These are phyloP conservation scores for Plusia festucae DNA, from an alignment of 2,888 invertebrate genomes.

Conservation along the genomic window DNA sequence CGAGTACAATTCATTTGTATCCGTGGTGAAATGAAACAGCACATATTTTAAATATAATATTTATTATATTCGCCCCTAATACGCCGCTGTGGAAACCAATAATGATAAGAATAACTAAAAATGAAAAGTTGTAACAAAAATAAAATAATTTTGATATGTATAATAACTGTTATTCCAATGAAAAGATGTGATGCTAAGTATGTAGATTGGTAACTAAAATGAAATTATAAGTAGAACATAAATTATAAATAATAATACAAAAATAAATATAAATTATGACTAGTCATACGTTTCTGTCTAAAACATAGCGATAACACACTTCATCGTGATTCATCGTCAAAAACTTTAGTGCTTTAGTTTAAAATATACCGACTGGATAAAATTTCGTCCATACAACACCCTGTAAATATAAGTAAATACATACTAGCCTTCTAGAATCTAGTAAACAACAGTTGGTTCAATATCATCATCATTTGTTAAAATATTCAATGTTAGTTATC, in stretches of 20 bases:
- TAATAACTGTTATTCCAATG: conserved; percentile 15
- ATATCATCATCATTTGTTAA: too few relatives aligned
- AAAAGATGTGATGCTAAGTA: conserved; percentile 15
- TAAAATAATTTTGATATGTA: conserved; percentile 40
- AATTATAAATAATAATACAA: conserved; percentile 41
- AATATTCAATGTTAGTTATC: not conserved
- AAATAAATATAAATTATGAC: conserved; percentile 37
- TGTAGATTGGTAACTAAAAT: conserved; percentile 36
- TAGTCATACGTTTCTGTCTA: conserved; percentile 43
- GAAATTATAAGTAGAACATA: conserved; percentile 40
- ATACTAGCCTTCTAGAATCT: conserved; percentile 18
- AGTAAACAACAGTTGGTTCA: not conserved
- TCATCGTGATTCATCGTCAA: conserved; percentile 3
- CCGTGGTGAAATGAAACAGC: conserved; percentile 64
- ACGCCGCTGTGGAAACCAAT: conserved; percentile 51
- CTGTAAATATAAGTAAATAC: conserved; percentile 19
- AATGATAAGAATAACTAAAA: conserved; percentile 39
- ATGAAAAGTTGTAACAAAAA: conserved; percentile 41
- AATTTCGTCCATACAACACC: conserved; percentile 21
- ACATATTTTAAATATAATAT: conserved; percentile 51
- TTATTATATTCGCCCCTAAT: conserved; percentile 56
- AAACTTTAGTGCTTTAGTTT: not conserved
- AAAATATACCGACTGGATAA: conserved; percentile 2
- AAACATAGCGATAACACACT: conserved; percentile 35
- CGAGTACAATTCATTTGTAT: conserved; percentile 27